phyloP scores from a whole-genome alignment of 2,113 vertebrate genomes.

The Zeus faber region DNA sequence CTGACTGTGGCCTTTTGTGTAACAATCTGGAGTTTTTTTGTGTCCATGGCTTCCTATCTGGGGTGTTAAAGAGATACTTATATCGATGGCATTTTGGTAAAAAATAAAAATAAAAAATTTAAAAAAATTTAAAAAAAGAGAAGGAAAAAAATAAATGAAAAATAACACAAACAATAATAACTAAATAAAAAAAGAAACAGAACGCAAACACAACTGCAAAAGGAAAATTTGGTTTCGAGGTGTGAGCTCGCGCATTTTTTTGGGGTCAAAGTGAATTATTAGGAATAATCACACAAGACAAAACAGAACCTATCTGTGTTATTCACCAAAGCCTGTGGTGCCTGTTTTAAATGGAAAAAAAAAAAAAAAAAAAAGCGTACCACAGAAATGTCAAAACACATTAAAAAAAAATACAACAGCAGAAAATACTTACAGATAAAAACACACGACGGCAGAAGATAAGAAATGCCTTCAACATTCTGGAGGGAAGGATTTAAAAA shows the following conservation, averaged over 20 bases:
- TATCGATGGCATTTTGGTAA: conserved; percentile 54
- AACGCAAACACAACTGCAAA: conserved; percentile 41
- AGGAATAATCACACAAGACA: conserved; percentile 37
- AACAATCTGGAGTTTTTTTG: conserved; percentile 75
- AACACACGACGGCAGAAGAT: conserved; percentile 56
- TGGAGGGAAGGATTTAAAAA: conserved; percentile 76
- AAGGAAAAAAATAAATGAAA: conserved; percentile 30
- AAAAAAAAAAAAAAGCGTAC: conserved; percentile 26
- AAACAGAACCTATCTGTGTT: conserved; percentile 78
- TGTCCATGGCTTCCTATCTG: conserved; percentile 69
- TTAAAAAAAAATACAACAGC: conserved; percentile 67
- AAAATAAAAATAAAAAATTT: conserved; percentile 30
- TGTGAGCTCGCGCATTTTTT: no score
- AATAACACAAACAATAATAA: no score
- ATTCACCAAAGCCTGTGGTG: conserved; percentile 92
- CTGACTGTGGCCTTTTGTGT: conserved; percentile 92
- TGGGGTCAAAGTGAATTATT: not conserved
- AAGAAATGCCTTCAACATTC: conserved; percentile 86
- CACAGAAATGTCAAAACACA: conserved; percentile 9
- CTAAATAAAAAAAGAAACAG: conserved; percentile 31
- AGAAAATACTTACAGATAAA: conserved; percentile 64
- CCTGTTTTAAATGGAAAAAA: conserved; percentile 80
- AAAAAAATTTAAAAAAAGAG: conserved; percentile 44
- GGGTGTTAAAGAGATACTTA: conserved; percentile 65
- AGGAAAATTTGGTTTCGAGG: conserved; percentile 1